phyloP scores from a whole-genome alignment of 2,113 vertebrate genomes.

The Leuciscus idus region DNA sequence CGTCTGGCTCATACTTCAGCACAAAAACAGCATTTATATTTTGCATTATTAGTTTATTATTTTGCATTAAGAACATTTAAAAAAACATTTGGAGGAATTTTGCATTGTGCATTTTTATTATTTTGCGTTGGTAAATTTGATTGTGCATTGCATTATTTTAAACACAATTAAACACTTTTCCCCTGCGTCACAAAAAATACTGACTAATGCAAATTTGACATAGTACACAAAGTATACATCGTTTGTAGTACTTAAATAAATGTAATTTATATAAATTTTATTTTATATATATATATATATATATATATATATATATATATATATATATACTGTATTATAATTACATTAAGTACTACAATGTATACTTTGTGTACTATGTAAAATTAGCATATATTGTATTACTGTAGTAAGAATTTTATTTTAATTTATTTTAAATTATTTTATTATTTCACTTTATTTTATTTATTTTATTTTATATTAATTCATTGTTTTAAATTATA shows the following conservation, averaged over 20 bases:
- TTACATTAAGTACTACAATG: too few species aligned
- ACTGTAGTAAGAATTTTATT: too few species aligned
- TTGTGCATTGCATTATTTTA: neutral
- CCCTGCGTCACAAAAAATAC: neutral
- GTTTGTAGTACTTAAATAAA: neutral
- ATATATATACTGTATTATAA: too few species aligned
- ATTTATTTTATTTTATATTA: too few species aligned
- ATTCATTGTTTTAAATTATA: too few species aligned
- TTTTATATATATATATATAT: too few species aligned
- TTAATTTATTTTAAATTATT: too few species aligned
- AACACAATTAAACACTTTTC: neutral
- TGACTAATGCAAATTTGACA: neutral
- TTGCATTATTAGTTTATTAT: neutral
- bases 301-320: too few species aligned
- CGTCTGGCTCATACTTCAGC: neutral
- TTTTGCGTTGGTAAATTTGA: neutral
- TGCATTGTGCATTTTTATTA: neutral
- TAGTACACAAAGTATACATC: neutral
- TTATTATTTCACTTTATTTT: too few species aligned
- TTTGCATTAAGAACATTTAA: neutral
- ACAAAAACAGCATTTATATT: neutral
- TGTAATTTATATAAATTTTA: too few species aligned
- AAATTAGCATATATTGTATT: too few species aligned
- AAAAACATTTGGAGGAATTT: neutral
- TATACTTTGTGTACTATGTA: too few species aligned